A percentile compares a stretch with the other conserved stretches of the same genome.
Evolutionary conservation across 2,888 invertebrate species (phyloP).

Genomic region (Drosophila mercatorum): DNA sequence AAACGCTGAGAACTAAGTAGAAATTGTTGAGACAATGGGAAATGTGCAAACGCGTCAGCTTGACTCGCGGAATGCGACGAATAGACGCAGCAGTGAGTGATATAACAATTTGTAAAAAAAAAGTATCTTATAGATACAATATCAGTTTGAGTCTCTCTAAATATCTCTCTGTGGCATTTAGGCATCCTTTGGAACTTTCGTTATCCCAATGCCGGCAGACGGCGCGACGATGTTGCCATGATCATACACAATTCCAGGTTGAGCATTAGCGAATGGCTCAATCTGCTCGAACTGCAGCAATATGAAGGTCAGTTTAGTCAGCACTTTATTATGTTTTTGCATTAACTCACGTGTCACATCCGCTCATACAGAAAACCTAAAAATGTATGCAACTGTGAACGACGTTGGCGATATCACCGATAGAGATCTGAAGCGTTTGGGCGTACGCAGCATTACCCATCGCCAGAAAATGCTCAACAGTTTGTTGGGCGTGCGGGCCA

Average conservation of each 20-base stretch:
- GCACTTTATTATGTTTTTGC: conserved; percentile 8
- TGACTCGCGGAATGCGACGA: conserved; percentile 61
- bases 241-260: conserved; percentile 85
- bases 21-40: conserved; percentile 66
- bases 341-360: conserved; percentile 25
- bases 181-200: conserved; percentile 86
- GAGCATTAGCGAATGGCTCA: conserved; percentile 87
- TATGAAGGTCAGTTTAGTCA: conserved; percentile 84
- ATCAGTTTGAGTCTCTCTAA: neutral
- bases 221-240: conserved; percentile 77
- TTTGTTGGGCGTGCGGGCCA: conserved; percentile 87
- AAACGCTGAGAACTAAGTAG: conserved; percentile 13
- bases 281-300: conserved; percentile 87
- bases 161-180: neutral
- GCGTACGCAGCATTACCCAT: conserved; percentile 88
- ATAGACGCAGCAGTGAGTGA: conserved; percentile 76
- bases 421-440: conserved; percentile 87
- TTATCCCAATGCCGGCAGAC: conserved; percentile 81
- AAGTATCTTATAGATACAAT: neutral
- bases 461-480: conserved; percentile 88
- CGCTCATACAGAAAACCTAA: conserved; percentile 66
- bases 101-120: neutral
- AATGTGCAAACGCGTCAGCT: conserved; percentile 71
- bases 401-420: conserved; percentile 83
- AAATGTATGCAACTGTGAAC: conserved; percentile 71